Conservation (phyloP, 2,888 invertebrate genomes). For the Doris montereyensis region DNA sequence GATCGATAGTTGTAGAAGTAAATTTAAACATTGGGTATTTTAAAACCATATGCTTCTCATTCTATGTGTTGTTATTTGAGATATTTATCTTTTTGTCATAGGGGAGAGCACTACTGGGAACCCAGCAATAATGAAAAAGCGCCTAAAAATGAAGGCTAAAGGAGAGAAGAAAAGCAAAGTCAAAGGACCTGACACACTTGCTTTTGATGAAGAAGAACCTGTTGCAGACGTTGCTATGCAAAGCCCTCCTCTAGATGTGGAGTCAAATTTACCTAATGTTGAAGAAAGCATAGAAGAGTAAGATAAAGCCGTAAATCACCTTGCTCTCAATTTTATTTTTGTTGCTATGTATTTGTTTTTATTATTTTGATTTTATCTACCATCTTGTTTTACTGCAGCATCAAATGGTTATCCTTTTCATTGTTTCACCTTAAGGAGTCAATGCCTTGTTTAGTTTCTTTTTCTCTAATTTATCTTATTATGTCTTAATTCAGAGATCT, state of each 20-base stretch:
- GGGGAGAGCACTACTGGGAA: neutral
- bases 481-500: too few species aligned
- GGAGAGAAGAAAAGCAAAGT: constrained; percentile 54
- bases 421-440: too few species aligned
- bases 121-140: constrained; percentile 52
- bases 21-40: too few species aligned
- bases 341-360: neutral
- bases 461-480: too few species aligned
- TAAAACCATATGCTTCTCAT: too few species aligned
- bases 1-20: too few species aligned
- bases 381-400: too few species aligned
- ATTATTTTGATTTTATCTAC: too few species aligned
- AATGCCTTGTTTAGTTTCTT: too few species aligned
- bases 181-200: constrained; percentile 41
- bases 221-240: constrained; percentile 15
- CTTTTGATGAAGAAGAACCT: constrained; percentile 32
- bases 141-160: constrained; percentile 55
- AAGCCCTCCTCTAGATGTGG: constrained; percentile 41
- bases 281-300: constrained; percentile 38
- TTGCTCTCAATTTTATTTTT: neutral
- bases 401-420: too few species aligned
- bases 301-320: neutral
- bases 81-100: too few species aligned
- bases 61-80: too few species aligned
- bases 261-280: constrained; percentile 22